Percentiles rank a stretch among this genome's conserved stretches.
Conservation (phyloP, 2,113 vertebrate species). For the Elgaria multicarinata region DNA sequence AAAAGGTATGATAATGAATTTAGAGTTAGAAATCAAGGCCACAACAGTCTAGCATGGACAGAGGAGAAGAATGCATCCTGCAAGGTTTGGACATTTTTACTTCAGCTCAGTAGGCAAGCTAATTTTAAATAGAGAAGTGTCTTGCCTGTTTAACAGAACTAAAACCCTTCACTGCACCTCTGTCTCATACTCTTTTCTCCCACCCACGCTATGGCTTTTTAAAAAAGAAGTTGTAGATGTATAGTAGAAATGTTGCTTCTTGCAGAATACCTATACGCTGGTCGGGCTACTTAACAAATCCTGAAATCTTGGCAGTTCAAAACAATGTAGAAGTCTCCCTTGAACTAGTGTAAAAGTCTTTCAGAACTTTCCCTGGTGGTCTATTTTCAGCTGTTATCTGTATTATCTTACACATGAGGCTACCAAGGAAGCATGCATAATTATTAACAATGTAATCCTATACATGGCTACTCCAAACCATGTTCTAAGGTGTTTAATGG, state of each 20-base stretch:
- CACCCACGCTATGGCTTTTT: no score
- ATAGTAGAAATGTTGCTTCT: background rate
- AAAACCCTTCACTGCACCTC: background rate
- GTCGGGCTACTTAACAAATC: background rate
- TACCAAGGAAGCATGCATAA: background rate
- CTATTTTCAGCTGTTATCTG: background rate
- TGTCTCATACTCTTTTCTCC: background rate
- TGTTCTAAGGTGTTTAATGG: background rate
- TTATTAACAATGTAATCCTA: background rate
- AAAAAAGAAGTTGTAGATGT: background rate
- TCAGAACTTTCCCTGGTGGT: background rate
- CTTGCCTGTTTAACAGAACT: background rate
- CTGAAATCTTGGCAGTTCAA: background rate
- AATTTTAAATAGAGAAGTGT: background rate
- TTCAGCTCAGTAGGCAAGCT: background rate
- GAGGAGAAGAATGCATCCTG: background rate
- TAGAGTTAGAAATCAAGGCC: constrained; percentile 17
- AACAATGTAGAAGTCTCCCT: background rate
- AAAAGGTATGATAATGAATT: constrained; percentile 20
- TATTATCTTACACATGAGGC: background rate
- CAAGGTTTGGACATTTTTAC: background rate
- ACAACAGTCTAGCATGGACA: background rate
- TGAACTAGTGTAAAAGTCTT: background rate
- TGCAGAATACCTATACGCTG: background rate
- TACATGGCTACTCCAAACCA: background rate